phyloP scores from a whole-genome alignment of 23 tunicate species.

The Trididemnum miniatum region DNA sequence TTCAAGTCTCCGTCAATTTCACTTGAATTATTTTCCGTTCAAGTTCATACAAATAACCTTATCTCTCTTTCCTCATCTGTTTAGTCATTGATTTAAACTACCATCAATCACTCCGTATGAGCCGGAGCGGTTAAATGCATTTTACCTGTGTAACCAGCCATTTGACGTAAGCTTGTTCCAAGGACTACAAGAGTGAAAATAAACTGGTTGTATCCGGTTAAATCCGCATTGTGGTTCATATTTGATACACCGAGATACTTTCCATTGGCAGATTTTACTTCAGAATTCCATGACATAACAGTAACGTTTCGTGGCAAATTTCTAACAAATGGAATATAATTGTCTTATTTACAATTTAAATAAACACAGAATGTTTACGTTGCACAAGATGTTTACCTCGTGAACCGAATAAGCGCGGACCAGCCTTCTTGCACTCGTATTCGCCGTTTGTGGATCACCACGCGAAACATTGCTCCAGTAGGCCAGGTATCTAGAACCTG shows the following conservation, averaged over 20 bases:
- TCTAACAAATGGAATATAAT: constrained; percentile 10
- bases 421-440: constrained; percentile 47
- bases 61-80: too few relatives aligned
- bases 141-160: constrained; percentile 83
- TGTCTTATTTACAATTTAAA: too few relatives aligned
- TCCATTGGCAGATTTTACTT: constrained; percentile 19
- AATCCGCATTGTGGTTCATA: constrained; percentile 42
- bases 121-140: too few relatives aligned
- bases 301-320: constrained; percentile 54
- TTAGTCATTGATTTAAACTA: too few relatives aligned
- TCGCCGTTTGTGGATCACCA: constrained; percentile 29
- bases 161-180: constrained; percentile 44
- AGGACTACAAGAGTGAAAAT: constrained; percentile 61
- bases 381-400: constrained; percentile 68
- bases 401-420: constrained; percentile 62
- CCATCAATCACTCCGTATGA: too few relatives aligned
- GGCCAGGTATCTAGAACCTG: constrained; percentile 87
- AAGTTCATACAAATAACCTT: too few relatives aligned
- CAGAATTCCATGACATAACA: constrained; percentile 74
- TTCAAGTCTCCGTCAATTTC: too few relatives aligned
- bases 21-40: too few relatives aligned
- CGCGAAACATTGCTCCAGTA: constrained; percentile 57
- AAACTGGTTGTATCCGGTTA: constrained; percentile 33
- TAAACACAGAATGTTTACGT: too few relatives aligned
- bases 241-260: constrained; percentile 53